Percentiles rank a stretch among this genome's conserved stretches.
Evolutionary conservation across 2,888 invertebrate genomes (phyloP).

Genomic region (Balanococcus diminutus): DNA sequence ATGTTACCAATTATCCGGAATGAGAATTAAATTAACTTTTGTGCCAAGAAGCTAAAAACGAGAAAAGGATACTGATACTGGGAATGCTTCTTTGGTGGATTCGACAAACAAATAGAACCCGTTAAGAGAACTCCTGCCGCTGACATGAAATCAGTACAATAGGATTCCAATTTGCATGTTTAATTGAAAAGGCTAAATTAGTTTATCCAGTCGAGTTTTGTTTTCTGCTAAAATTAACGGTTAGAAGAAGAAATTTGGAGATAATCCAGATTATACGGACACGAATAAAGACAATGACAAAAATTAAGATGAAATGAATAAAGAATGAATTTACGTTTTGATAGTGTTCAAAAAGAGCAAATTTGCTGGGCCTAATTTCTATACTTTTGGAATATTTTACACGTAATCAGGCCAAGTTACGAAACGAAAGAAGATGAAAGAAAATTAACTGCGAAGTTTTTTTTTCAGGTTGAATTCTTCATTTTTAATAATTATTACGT

Average conservation of each 20-base stretch:
- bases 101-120: slow-evolving; percentile 27
- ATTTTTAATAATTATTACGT: no score
- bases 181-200: slow-evolving; percentile 51
- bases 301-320: background rate
- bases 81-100: background rate
- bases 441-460: background rate
- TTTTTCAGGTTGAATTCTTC: no score
- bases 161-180: slow-evolving; percentile 49
- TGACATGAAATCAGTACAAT: slow-evolving; percentile 41
- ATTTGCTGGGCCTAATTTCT: background rate
- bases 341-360: slow-evolving; percentile 20
- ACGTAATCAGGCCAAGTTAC: background rate
- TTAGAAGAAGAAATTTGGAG: slow-evolving; percentile 37
- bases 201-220: slow-evolving; percentile 41
- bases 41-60: slow-evolving; percentile 32
- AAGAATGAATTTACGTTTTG: slow-evolving; percentile 4
- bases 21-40: slow-evolving; percentile 40
- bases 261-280: slow-evolving; percentile 34
- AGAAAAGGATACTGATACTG: slow-evolving; percentile 14
- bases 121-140: slow-evolving; percentile 24
- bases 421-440: background rate
- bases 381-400: background rate
- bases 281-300: slow-evolving; percentile 22
- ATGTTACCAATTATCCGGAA: slow-evolving; percentile 31
- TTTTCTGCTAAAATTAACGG: slow-evolving; percentile 39